These are phyloP conservation scores for Tursiops truncatus DNA, from an alignment of 2,113 vertebrate species.

Conservation along the genomic window DNA sequence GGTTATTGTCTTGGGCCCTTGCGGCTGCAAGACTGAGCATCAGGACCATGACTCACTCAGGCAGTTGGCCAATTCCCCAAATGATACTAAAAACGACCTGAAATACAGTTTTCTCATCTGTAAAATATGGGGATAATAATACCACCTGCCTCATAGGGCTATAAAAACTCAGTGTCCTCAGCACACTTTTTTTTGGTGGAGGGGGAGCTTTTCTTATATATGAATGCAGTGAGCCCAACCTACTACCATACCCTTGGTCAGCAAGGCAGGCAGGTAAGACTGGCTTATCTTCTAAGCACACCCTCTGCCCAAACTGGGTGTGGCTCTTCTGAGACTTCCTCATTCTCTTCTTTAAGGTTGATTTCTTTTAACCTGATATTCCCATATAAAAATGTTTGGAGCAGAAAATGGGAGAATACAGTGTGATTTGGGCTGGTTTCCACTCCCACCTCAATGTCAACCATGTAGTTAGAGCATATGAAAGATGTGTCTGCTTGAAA, in stretches of 20 bases:
- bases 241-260: background rate
- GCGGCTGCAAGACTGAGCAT: conserved; percentile 31
- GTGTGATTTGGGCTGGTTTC: background rate
- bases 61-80: conserved; percentile 38
- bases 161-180: background rate
- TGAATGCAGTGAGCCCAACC: background rate
- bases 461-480: background rate
- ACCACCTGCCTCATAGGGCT: background rate
- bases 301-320: background rate
- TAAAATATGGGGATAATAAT: conserved; percentile 31
- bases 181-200: background rate
- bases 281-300: background rate
- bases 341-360: conserved; percentile 44
- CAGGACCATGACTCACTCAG: conserved; percentile 62
- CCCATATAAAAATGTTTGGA: background rate
- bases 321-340: conserved; percentile 30
- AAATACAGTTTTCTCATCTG: conserved; percentile 57
- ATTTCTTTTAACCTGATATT: conserved; percentile 25
- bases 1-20: conserved; percentile 12
- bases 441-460: conserved; percentile 32
- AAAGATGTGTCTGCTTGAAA: conserved; percentile 43
- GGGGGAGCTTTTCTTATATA: background rate
- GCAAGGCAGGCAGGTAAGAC: conserved; percentile 26
- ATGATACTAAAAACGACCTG: conserved; percentile 41
- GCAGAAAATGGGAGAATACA: background rate